Evolutionary conservation across 2,113 vertebrate genomes (phyloP).

Genomic region (Uria lomvia): DNA sequence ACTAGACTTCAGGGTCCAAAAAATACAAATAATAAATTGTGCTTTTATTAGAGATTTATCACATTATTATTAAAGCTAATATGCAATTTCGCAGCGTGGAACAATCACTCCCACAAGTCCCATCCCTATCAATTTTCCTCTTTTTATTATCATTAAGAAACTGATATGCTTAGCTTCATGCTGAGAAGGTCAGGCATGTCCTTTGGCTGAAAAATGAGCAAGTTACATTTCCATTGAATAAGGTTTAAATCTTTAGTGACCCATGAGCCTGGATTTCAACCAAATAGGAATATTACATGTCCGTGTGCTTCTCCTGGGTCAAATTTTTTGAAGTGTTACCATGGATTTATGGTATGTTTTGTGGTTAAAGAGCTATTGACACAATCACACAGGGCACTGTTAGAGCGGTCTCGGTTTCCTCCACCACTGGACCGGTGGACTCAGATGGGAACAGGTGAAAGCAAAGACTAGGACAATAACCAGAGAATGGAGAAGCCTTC

Average conservation of each 20-base stretch:
- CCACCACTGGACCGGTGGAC: neutral
- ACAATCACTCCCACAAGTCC: neutral
- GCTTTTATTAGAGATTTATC: neutral
- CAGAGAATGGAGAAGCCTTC: neutral
- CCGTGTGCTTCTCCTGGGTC: neutral
- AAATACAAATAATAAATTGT: neutral
- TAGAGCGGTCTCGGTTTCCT: neutral
- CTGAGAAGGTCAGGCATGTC: neutral
- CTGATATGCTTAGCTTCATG: neutral
- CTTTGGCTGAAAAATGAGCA: neutral
- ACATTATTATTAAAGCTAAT: neutral
- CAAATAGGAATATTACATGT: neutral
- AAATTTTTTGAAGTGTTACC: neutral
- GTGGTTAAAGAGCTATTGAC: neutral
- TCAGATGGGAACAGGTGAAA: neutral
- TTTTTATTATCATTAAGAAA: neutral
- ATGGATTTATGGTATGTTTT: neutral
- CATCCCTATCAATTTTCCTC: neutral
- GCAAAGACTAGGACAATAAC: neutral
- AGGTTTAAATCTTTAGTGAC: neutral
- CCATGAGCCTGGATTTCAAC: neutral
- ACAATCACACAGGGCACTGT: neutral
- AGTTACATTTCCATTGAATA: neutral
- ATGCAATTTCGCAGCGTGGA: neutral
- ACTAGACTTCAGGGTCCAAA: neutral